Conservation (phyloP, 2,797 vertebrate species). For the Psittacula echo region DNA sequence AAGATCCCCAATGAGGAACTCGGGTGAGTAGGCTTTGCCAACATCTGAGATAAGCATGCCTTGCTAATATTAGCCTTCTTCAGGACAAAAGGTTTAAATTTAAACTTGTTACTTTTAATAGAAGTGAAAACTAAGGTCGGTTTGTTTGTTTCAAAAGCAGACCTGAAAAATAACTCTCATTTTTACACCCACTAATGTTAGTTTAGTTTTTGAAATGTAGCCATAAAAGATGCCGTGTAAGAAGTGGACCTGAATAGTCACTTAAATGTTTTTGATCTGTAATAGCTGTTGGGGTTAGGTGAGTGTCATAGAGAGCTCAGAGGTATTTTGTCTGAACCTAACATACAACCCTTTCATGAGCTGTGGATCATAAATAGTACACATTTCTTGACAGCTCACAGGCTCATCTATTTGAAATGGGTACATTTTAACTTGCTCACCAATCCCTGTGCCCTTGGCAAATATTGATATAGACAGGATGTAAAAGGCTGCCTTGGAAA, state of each 20-base stretch:
- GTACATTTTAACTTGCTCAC: accelerated
- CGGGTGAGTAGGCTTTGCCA: neutral
- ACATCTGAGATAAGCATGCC: neutral
- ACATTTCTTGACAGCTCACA: neutral
- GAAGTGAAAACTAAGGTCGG: neutral
- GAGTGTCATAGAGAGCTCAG: neutral
- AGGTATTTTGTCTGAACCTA: neutral
- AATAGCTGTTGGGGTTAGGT: neutral
- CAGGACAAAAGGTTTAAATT: neutral
- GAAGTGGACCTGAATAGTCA: neutral
- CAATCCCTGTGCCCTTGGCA: neutral
- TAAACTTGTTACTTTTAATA: neutral
- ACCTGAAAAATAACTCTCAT: neutral
- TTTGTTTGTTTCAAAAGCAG: neutral
- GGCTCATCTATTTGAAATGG: neutral
- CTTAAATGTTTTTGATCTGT: neutral
- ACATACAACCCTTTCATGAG: neutral
- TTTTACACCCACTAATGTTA: neutral
- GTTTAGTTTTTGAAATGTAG: neutral
- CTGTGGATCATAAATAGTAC: neutral
- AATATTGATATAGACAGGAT: neutral
- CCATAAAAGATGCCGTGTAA: neutral
- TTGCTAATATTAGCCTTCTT: neutral
- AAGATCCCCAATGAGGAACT: neutral
- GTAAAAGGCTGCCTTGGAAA: neutral